Evolutionary conservation across 2,797 vertebrate species (phyloP).

Genomic region (Taeniopygia guttata): DNA sequence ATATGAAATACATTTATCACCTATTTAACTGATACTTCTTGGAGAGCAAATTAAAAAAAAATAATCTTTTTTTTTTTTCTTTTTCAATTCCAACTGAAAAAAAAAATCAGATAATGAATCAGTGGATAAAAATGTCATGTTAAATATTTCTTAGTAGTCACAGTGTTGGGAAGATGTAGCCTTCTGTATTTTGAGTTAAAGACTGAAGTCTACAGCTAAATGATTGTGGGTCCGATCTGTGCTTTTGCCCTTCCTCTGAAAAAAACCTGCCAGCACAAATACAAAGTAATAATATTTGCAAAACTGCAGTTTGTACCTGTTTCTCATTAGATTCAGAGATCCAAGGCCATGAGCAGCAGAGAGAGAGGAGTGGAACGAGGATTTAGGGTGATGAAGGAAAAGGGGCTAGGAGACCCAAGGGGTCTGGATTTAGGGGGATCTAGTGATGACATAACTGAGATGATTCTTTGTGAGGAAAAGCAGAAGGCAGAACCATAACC

Average conservation of each 20-base stretch:
- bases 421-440: background rate
- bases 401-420: background rate
- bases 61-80: background rate
- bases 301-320: background rate
- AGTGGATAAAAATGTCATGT: background rate
- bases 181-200: background rate
- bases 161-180: background rate
- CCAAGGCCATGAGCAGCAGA: background rate
- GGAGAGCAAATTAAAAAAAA: background rate
- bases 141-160: background rate
- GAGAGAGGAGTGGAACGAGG: background rate
- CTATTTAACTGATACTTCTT: background rate
- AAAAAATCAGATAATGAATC: background rate
- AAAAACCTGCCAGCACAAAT: background rate
- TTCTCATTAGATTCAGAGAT: background rate
- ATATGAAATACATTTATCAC: background rate
- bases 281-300: background rate
- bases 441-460: background rate
- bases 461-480: background rate
- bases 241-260: background rate
- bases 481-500: background rate
- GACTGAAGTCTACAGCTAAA: background rate
- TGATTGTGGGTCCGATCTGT: background rate
- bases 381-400: fast-evolving
- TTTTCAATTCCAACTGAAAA: background rate